phyloP scores from a whole-genome alignment of 2,888 invertebrate species.

The Drosophila niveifrons region DNA sequence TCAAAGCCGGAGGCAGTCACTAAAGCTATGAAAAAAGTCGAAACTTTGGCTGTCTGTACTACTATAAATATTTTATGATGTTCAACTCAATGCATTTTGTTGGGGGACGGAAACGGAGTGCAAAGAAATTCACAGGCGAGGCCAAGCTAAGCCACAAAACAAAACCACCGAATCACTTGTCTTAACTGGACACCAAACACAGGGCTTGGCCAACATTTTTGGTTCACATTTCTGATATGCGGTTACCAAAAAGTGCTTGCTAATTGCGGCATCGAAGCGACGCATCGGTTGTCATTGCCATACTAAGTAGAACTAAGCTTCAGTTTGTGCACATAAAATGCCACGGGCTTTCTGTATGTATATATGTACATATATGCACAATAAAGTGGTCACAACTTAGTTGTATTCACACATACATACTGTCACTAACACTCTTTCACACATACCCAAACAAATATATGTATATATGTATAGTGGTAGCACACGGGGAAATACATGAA shows the following conservation, averaged over 20 bases:
- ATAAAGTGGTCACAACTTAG: conserved; percentile 31
- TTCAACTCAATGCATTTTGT: conserved; percentile 16
- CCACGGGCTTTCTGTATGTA: neutral
- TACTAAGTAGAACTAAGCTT: conserved; percentile 10
- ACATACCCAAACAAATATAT: neutral
- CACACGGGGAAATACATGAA: conserved; percentile 16
- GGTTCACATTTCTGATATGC: conserved; percentile 41
- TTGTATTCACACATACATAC: neutral
- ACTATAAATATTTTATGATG: conserved; percentile 54
- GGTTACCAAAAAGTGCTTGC: conserved; percentile 27
- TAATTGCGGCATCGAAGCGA: conserved; percentile 35
- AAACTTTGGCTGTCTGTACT: conserved; percentile 26
- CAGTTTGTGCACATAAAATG: conserved; percentile 22
- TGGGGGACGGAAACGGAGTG: neutral
- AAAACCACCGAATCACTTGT: conserved; percentile 18
- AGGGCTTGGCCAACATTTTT: conserved; percentile 22
- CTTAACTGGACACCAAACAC: conserved; percentile 17
- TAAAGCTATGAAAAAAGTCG: conserved; percentile 16
- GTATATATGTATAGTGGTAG: too few relatives aligned
- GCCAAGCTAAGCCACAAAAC: conserved; percentile 21
- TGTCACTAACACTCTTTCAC: neutral
- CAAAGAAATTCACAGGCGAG: conserved; percentile 31
- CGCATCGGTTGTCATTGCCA: conserved; percentile 3
- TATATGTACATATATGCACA: conserved; percentile 15
- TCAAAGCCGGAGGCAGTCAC: conserved; percentile 12